Base-by-base conservation (phyloP, 1,140 invertebrate genomes). In the Listronotus oregonensis region DNA sequence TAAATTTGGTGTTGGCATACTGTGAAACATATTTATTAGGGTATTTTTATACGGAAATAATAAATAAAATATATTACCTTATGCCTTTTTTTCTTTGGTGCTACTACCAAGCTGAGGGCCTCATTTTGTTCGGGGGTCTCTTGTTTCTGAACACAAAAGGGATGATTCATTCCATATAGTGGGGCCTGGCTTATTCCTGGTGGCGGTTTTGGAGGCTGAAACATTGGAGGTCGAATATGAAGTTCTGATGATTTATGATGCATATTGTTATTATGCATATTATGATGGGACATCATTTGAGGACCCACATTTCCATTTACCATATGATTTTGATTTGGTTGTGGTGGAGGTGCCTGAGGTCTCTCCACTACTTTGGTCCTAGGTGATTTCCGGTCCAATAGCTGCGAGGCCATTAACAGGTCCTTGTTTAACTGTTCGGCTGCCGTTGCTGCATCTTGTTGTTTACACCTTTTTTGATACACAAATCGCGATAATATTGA, bases 41-140 rank as follows among this genome's bases (percentile, higher is more conserved):
- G 1, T 15, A 42, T 8, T 40, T 9, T 42, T 42, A 15, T 6
- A 12, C 1, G 4, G 6, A 12, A 12, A 42, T n/a, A 42, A 3
- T 17, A 15, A 21, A 15, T 15, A 11, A 15, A 49, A 49, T 15
- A 11, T 11, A 40, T 50, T 60, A 66, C 64, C 88, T 98, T 98
- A 78, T 97, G 95, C 15, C 95, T 85, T 82, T 97, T 97, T 83
- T 95, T 96, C 81, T 97, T 97, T 0, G 94, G 93, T 21, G 92
- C 91, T 64, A 97, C 94, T 21, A 97, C 94, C 67, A 97, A 85
- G 72, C 94, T 94, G 10, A 97, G 85, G 0, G 95, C 92, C 80
- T 97, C 95, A 75, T 95, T 96, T 79, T 97, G 95, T 79, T 96
- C 94, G 3, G 90, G 87, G 65, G 88, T 86, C 70, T 89, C 87